Evolutionary conservation across 2,113 vertebrate genomes (phyloP).

Genomic region (Aegotheles bennettii): DNA sequence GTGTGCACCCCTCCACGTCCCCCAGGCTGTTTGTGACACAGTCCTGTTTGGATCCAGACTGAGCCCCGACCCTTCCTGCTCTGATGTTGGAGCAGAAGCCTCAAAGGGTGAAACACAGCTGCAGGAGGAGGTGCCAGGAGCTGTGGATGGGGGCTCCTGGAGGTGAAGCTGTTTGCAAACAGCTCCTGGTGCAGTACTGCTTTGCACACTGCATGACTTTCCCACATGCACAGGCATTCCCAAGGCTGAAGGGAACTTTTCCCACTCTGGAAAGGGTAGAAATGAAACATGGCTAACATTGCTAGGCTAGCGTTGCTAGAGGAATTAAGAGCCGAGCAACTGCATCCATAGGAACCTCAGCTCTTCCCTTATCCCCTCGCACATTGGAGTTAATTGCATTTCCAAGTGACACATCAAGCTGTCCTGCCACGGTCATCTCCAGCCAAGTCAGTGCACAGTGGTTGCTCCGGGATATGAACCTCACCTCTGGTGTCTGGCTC

Average conservation of each 20-base stretch:
- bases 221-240: fast-evolving
- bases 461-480: slow-evolving; percentile 16
- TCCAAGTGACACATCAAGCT: slow-evolving; percentile 32
- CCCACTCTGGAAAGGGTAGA: not conserved
- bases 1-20: not conserved
- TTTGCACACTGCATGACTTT: not conserved
- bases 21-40: not conserved
- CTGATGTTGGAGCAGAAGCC: not conserved
- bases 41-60: fast-evolving
- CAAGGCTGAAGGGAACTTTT: not conserved
- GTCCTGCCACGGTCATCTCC: not conserved
- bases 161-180: not conserved
- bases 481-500: not conserved
- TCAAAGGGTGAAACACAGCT: not conserved
- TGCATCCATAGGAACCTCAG: slow-evolving; percentile 48
- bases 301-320: slow-evolving; percentile 23
- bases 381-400: slow-evolving; percentile 43
- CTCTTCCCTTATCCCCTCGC: slow-evolving; percentile 20
- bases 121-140: not conserved
- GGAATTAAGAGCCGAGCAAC: slow-evolving; percentile 50
- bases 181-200: not conserved
- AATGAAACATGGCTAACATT: not conserved
- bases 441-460: not conserved
- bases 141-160: not conserved
- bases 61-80: not conserved